Evolutionary conservation across 2,888 invertebrate genomes (phyloP).

Genomic region (Lucinisca nassula): DNA sequence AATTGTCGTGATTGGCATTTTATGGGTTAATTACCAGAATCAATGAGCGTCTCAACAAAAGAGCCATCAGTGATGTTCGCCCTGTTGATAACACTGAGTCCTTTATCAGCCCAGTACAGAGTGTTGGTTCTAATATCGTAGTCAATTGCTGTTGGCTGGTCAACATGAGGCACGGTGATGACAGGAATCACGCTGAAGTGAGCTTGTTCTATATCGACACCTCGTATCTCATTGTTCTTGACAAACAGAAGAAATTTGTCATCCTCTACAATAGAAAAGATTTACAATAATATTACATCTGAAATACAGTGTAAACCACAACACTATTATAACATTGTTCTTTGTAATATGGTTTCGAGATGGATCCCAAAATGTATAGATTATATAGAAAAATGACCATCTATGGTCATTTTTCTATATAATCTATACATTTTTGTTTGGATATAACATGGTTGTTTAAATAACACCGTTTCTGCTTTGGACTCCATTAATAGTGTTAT

Average conservation of each 20-base stretch:
- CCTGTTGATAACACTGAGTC: slow-evolving; percentile 92
- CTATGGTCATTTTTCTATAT: too few species aligned
- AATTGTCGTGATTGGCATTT: too few species aligned
- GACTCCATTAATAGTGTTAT: too few species aligned
- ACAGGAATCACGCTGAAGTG: slow-evolving; percentile 94
- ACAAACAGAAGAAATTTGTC: slow-evolving; percentile 94
- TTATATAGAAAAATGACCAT: too few species aligned
- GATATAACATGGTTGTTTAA: too few species aligned
- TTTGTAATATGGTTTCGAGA: too few species aligned
- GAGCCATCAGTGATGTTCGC: slow-evolving; percentile 91
- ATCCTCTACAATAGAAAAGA: slow-evolving; percentile 90
- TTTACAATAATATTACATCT: too few species aligned
- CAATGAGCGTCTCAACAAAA: slow-evolving; percentile 92
- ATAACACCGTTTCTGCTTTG: too few species aligned
- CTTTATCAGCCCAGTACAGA: slow-evolving; percentile 93
- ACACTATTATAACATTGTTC: too few species aligned
- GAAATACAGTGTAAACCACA: too few species aligned
- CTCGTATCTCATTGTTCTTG: slow-evolving; percentile 90
- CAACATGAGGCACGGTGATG: slow-evolving; percentile 92
- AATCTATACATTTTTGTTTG: too few species aligned
- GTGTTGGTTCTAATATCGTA: slow-evolving; percentile 90
- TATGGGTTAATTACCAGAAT: slow-evolving; percentile 91
- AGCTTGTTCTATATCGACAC: slow-evolving; percentile 93
- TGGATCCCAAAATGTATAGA: too few species aligned
- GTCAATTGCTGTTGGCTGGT: slow-evolving; percentile 92